Evolutionary conservation across 2,113 vertebrate genomes (phyloP).

Genomic region (Podiceps cristatus): DNA sequence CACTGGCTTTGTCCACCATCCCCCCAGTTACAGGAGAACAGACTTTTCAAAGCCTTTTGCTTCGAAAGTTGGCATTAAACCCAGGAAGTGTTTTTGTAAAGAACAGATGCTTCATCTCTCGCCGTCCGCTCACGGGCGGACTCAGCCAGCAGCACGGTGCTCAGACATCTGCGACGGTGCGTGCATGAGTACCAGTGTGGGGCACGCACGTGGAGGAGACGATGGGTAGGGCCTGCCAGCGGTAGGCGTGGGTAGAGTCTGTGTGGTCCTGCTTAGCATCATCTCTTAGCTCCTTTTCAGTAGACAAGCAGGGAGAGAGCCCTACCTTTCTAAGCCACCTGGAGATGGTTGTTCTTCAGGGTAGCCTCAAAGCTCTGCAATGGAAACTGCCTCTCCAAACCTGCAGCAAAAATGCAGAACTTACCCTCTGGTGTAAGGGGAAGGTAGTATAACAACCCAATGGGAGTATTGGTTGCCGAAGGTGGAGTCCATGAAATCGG

Average conservation of each 20-base stretch:
- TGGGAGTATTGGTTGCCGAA: background rate
- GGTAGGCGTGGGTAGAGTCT: background rate
- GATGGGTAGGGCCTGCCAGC: fast-evolving
- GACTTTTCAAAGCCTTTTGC: background rate
- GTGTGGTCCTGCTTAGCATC: background rate
- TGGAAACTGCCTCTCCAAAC: background rate
- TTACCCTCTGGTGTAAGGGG: background rate
- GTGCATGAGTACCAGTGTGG: fast-evolving
- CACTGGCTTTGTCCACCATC: background rate
- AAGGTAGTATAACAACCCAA: background rate
- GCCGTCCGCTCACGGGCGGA: fast-evolving
- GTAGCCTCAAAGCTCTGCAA: background rate
- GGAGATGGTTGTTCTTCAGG: background rate
- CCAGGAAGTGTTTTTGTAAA: background rate
- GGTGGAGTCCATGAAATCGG: background rate
- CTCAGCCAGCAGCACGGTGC: background rate
- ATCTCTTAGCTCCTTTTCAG: fast-evolving
- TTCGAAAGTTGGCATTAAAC: background rate
- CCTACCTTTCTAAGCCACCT: background rate
- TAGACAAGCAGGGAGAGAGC: background rate
- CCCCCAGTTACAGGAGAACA: fast-evolving
- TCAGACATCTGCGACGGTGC: fast-evolving
- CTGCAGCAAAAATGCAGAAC: background rate
- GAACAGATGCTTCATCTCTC: background rate
- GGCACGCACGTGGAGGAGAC: fast-evolving